Evolutionary conservation across 2,888 invertebrate genomes (phyloP), one percentile per base, ranked within the genome.

Genomic region (Pachycephus smyrnensis): DNA sequence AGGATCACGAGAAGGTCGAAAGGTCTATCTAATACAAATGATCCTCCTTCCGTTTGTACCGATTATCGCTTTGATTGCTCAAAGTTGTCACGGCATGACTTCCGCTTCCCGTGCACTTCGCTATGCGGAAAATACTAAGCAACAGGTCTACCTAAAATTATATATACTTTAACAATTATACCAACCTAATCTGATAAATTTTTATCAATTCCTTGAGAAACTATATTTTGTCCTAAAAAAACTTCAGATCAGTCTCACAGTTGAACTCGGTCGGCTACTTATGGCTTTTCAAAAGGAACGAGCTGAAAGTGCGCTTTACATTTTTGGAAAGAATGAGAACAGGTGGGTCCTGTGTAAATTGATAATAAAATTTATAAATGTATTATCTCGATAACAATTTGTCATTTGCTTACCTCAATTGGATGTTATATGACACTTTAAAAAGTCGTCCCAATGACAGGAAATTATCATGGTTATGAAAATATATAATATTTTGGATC

Each of bases 41-140:
- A 87, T 94, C 82, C 87, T 93, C 69, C 91, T 94, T 2, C 93
- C 93, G 83, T 93, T 94, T 88, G 92, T 94, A 69, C 94, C 94
- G 0, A 93, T 94, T 83, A 92, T 92, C 1, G 94, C 93, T 1
- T 91, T 94, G 68, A 91, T 94, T 75, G 87, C 92, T 23, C 94
- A 94, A 88, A 94, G 93, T 90, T 93, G 93, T 82, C 92, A 93
- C 82, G 92, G 92, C 79, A 93, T 94, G 92, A 92, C 92, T 0
- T 92, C 92, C 73, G 91, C 93, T 1, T 92, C 93, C 0, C 89
- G 90, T 68, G 92, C 93, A 1, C 87, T 93, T 81, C 92, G 92
- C 80, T 91, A 92, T 1, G 93, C 93, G 0, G 83, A 92, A 12
- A 92, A 92, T 83, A 89, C 93, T 73, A 90, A 93, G 80, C 88